Percentiles rank a stretch among this genome's conserved stretches.
These are phyloP conservation scores for Labeo rohita DNA, from an alignment of 2,113 vertebrate genomes.

Conservation along the genomic window DNA sequence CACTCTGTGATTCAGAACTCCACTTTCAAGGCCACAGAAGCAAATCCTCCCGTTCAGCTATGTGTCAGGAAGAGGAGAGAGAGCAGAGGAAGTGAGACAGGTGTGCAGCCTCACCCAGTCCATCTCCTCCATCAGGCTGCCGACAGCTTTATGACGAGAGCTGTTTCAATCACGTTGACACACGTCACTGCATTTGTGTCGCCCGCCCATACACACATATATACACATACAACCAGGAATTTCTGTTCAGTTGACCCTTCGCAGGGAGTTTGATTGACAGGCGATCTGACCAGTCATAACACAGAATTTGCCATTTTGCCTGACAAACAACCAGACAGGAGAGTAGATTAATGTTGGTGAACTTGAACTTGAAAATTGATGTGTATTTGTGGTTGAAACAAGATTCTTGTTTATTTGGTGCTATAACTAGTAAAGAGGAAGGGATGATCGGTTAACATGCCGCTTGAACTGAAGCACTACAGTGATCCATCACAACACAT, in stretches of 20 bases:
- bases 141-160: conserved; percentile 77
- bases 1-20: conserved; percentile 59
- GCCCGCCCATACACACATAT: conserved; percentile 26
- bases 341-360: too few relatives aligned
- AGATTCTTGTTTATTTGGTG: too few relatives aligned
- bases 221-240: neutral
- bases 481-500: too few relatives aligned
- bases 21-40: conserved; percentile 77
- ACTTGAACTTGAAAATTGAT: too few relatives aligned
- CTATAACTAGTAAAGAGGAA: too few relatives aligned
- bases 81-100: conserved; percentile 70
- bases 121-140: conserved; percentile 71
- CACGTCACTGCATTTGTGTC: conserved; percentile 71
- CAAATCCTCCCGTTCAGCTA: conserved; percentile 77
- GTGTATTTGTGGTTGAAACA: too few relatives aligned
- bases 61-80: conserved; percentile 64
- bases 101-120: conserved; percentile 76
- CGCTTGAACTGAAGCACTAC: too few relatives aligned
- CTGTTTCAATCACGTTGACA: conserved; percentile 73
- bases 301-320: too few relatives aligned
- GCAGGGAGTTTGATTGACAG: too few relatives aligned
- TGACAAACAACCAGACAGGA: too few relatives aligned
- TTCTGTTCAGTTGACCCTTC: neutral
- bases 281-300: too few relatives aligned
- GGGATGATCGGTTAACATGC: too few relatives aligned